Conservation (phyloP, 2,888 invertebrate genomes). For the Cremastinae sp. region DNA sequence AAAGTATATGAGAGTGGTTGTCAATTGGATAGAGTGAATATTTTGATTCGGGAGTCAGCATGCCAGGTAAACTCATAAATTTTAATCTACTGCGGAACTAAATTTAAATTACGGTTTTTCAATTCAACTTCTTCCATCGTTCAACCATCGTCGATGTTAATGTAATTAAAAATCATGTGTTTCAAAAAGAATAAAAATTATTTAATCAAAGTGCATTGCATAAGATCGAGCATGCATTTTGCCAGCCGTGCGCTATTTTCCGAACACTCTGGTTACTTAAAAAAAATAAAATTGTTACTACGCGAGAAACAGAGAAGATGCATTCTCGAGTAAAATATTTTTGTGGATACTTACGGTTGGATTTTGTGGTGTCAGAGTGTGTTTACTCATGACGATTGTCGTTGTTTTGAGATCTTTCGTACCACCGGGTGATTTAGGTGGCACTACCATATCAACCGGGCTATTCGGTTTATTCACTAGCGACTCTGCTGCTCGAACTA, state of each 20-base stretch:
- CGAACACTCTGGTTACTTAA: conserved; percentile 2
- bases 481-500: conserved; percentile 93
- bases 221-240: conserved; percentile 42
- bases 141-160: too few species aligned
- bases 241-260: conserved; percentile 33
- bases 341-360: conserved; percentile 81
- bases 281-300: not conserved
- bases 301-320: not conserved
- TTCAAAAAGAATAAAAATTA: too few species aligned
- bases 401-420: conserved; percentile 90
- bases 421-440: conserved; percentile 89
- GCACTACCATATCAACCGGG: conserved; percentile 81
- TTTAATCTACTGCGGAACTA: conserved; percentile 1
- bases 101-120: not conserved
- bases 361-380: conserved; percentile 90
- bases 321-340: conserved; percentile 21
- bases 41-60: conserved; percentile 18
- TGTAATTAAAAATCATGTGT: too few species aligned
- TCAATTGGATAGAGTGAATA: conserved; percentile 8
- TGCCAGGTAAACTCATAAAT: conserved; percentile 24
- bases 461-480: conserved; percentile 84
- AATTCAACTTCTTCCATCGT: not conserved
- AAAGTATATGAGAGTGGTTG: conserved; percentile 1
- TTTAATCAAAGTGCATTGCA: not conserved
- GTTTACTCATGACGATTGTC: conserved; percentile 96